Evolutionary conservation across 2,797 vertebrate species (phyloP), one percentile per base, ranked within the genome.

Genomic region (Acestrorhynchus altus): DNA sequence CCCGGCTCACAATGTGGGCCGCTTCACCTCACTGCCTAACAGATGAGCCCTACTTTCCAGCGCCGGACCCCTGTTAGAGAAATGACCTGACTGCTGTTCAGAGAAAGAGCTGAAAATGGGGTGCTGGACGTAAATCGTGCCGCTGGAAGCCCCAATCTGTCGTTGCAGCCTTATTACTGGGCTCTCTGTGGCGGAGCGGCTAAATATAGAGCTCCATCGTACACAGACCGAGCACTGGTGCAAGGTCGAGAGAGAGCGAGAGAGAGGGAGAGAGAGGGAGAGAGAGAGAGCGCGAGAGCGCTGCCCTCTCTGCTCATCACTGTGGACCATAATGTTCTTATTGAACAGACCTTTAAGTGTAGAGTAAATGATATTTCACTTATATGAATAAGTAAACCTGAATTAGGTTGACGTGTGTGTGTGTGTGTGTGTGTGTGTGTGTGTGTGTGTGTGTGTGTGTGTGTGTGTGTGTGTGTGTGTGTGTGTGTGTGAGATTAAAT

Each of bases 151-250:
- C 87, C 84, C 88, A 92, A 88, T 91, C 83, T 90, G 88, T 93
- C 89, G 87, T 86, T 83, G 73, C 85, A 91, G 85, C 86, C 88
- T 88, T 88, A 89, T 93, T 90, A 90, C 90, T 87, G 88, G 88
- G 84, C 88, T 84, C 82, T 82, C 81, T 79, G 85, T 87, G 87
- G 86, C 87, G 74, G 81, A 75, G 31, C 24, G 57, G 84, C 89
- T 93, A 92, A 86, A 88, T 89, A 91, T 92, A 91, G 89, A 88
- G 52, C 82, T 88, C 79, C 83, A 81, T 87, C 87, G 80, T 84
- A 77, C 85, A 87, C 83, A 76, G 81, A 74, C 49, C 56, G 61
- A 82, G 73, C 63, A 71, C 82, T 83, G 78, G 82, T 72, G 72
- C 81, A 86, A 87, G 81, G 81, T 82, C 81, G 76, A 15, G 72